These are phyloP conservation scores for Cydia strobilella DNA, from an alignment of 1,140 invertebrate genomes.

Conservation along the genomic window DNA sequence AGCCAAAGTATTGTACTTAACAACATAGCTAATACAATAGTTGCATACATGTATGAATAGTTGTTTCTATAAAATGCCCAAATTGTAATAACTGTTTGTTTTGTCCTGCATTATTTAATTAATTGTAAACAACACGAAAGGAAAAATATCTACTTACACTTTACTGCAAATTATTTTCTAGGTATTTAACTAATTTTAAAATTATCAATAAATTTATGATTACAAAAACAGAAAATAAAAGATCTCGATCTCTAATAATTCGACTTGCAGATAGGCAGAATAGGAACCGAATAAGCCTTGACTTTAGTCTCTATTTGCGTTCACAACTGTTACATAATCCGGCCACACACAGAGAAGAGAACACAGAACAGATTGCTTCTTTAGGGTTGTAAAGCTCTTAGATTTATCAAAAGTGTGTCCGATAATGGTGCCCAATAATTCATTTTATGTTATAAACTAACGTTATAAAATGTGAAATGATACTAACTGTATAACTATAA, in stretches of 20 bases:
- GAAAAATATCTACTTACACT: too few species aligned
- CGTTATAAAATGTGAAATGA: too few species aligned
- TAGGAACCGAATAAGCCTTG: background rate
- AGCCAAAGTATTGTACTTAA: background rate
- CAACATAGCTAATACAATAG: background rate
- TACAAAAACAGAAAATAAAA: background rate
- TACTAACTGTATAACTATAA: too few species aligned
- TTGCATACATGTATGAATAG: background rate
- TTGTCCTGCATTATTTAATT: too few species aligned
- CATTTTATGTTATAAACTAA: too few species aligned
- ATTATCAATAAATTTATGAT: too few species aligned
- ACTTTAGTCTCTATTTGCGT: background rate
- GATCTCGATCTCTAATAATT: background rate
- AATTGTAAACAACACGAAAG: too few species aligned
- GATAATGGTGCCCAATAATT: too few species aligned
- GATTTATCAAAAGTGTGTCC: background rate
- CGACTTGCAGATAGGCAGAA: background rate
- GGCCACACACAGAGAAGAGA: background rate
- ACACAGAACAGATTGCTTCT: background rate
- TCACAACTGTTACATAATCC: background rate
- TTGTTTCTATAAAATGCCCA: too few species aligned
- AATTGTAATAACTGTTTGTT: too few species aligned
- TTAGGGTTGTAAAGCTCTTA: background rate
- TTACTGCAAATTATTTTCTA: too few species aligned
- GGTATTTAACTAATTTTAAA: too few species aligned